Evolutionary conservation across 2,113 vertebrate species (phyloP), one percentile per base, ranked within the genome.

Genomic region (Dicerorhinus sumatrensis): DNA sequence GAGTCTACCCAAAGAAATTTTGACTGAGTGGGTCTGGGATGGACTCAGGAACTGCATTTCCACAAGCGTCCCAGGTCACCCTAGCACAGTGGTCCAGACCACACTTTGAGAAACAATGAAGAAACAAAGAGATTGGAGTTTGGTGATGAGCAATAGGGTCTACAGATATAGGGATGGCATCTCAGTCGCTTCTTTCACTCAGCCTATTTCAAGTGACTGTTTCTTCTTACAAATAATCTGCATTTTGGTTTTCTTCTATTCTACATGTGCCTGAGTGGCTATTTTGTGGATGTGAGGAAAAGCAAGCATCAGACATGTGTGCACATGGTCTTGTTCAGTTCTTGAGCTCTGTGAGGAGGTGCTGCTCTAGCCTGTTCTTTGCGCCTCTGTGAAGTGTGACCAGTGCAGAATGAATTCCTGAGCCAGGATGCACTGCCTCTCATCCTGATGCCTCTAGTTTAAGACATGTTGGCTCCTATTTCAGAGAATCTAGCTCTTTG

Each of bases 381-480:
- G 1, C 16, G 29, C 11, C 10, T 75, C 80, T 33, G 69, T 36
- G 17, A 84, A 23, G 13, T 25, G 9, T 85, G 42, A 6, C 56
- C 10, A 36, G 60, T 46, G 29, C 16, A 29, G 10, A 12, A 11
- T 3, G 9, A 31, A 0, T 5, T 4, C 12, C n/a, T 5, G 13
- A 46, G 14, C 20, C 25, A 27, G 6, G 7, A 31, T 12, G 10
- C 4, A 2, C 33, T 62, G 23, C 8, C 27, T 25, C n/a, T 33
- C 10, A 7, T 3, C 5, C 16, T 27, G 23, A n/a, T 1, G 2
- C 11, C 6, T 10, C 16, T 56, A 48, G 21, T 21, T 21, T 11
- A 48, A 13, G 39, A 31, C 23, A 5, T 31, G 6, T 18, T 14
- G 60, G 20, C 1, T 29, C 7, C 51, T 5, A 14, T 7, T 13